Base-by-base conservation (phyloP, 2,113 vertebrate genomes). In the Mormyrus iriodes region DNA sequence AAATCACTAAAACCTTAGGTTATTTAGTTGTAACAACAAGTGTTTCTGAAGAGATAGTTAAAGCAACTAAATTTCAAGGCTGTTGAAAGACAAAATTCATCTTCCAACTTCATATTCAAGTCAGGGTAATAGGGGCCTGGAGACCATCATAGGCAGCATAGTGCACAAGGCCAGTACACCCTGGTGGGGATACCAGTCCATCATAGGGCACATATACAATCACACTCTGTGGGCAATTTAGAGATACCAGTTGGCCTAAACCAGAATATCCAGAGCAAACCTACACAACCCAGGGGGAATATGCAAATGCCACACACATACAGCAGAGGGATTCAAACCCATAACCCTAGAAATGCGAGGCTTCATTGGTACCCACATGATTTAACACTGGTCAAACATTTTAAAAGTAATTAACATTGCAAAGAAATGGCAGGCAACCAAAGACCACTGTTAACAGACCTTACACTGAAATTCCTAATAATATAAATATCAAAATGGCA, bases 21-120 rank as follows among this genome's bases (percentile, higher is more conserved):
- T 9, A 88, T 65, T 61, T 58, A 46, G 10, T 17, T 61, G 53
- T 42, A 27, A 9, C 15, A 1, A 35, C 17, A 52, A 35, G 10
- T 51, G 44, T 42, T 13, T 87, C n/a, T 31, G 4, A 76, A 69
- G 12, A 31, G 65, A 69, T n/a, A 27, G 12, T 58, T 15, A 39
- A 86, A 87, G 52, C 21, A 61, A 44, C 52, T 58, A 58, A 87
- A 87, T n/a, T 87, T 19, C 24, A 61, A 87, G 31, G n/a, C 49
- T 53, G 49, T 19, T 39, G 35, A 39, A 39, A 15, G 15, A 76
- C 17, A 76, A 76, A 15, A 76, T 42, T 19, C 69, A 19, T 35
- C 69, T 42, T 79, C 73, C 35, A 42, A 17, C 4, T 42, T 39
- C 35, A 39, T 39, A 35, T 8, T 39, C 35, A 39, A 15, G 31